Conservation (phyloP, 2,888 invertebrate genomes). For the Schizaphis graminum region DNA sequence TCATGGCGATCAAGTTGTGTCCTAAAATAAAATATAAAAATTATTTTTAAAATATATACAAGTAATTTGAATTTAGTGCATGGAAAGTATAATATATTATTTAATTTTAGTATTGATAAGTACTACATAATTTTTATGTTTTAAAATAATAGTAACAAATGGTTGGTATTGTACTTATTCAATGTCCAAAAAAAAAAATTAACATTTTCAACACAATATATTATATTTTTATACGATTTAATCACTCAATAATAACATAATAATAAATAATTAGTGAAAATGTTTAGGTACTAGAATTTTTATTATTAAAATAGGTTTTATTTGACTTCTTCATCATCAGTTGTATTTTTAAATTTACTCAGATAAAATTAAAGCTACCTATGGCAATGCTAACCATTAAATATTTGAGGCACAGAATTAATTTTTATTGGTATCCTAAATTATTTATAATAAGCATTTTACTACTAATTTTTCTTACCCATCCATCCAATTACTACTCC, state of each 20-base stretch:
- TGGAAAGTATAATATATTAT: neutral
- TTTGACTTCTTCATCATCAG: neutral
- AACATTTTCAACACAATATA: neutral
- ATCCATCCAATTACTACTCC: neutral
- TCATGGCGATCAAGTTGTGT: conserved; percentile 89
- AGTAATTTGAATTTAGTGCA: neutral
- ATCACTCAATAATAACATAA: neutral
- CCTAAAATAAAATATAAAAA: conserved; percentile 74
- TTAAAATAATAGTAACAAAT: neutral
- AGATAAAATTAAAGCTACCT: neutral
- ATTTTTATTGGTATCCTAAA: neutral
- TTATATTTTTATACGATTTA: neutral
- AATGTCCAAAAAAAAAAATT: neutral
- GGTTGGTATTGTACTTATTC: neutral
- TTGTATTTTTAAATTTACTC: neutral
- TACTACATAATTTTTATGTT: neutral
- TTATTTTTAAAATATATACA: neutral
- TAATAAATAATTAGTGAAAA: neutral
- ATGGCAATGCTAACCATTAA: neutral
- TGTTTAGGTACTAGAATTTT: neutral
- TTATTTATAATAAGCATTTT: neutral
- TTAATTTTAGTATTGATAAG: neutral
- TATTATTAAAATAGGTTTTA: neutral
- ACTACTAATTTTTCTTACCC: neutral
- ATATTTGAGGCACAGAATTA: neutral